phyloP scores from a whole-genome alignment of 2,797 vertebrate species.

The Clamator glandarius region DNA sequence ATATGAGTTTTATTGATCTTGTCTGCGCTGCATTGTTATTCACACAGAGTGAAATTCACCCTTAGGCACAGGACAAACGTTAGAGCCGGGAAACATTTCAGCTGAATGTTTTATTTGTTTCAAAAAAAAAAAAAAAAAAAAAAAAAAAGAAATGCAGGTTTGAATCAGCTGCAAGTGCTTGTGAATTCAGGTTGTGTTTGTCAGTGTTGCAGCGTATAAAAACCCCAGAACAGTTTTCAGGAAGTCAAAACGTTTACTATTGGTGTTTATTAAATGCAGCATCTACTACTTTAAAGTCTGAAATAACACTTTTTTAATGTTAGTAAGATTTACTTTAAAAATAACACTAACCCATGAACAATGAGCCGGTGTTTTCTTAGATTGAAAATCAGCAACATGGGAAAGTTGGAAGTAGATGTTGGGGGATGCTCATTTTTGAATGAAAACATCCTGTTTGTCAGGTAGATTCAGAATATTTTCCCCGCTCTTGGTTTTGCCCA shows the following conservation, averaged over 20 bases:
- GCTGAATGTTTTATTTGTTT: conserved; percentile 3
- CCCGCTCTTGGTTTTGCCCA: fast-evolving
- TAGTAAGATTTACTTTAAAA: not conserved
- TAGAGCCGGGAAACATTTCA: not conserved
- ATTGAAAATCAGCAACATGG: not conserved
- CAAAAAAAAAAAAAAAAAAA: not conserved
- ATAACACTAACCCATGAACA: not conserved
- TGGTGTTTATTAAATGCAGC: not conserved
- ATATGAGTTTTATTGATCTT: conserved; percentile 31
- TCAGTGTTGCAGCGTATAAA: not conserved
- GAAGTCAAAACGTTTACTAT: not conserved
- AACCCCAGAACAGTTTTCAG: not conserved
- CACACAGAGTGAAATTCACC: not conserved
- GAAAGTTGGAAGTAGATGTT: not conserved
- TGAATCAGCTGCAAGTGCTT: not conserved
- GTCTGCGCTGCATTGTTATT: conserved; percentile 38
- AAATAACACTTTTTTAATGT: not conserved
- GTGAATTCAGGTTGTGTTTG: not conserved
- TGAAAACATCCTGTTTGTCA: not conserved
- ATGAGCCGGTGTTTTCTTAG: not conserved
- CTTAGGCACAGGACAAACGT: conserved; percentile 1
- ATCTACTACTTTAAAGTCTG: not conserved
- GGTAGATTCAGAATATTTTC: not conserved
- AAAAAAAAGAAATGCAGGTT: not conserved
- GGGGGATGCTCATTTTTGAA: not conserved